Evolutionary conservation across 1,140 invertebrate genomes (phyloP).

Genomic region (Coptotermes formosanus): DNA sequence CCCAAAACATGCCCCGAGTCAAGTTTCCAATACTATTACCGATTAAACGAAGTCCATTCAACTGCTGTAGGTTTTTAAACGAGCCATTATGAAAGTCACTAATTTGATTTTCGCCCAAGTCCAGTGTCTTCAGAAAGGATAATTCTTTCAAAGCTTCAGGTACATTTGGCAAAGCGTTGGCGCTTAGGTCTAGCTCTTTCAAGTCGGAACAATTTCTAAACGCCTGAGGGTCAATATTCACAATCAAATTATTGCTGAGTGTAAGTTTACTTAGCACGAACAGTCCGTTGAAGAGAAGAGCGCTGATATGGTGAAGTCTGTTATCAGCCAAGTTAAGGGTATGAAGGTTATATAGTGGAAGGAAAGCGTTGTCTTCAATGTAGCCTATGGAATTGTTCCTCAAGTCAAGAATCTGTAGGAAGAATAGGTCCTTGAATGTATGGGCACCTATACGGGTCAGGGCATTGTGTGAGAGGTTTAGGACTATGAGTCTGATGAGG

Average conservation of each 20-base stretch:
- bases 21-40: constrained; percentile 86
- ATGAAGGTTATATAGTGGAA: constrained; percentile 82
- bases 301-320: constrained; percentile 73
- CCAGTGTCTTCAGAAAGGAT: constrained; percentile 78
- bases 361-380: constrained; percentile 83
- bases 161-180: constrained; percentile 76
- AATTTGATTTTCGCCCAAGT: constrained; percentile 85
- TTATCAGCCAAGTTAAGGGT: constrained; percentile 84
- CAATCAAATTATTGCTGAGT: constrained; percentile 79
- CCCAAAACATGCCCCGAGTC: constrained; percentile 79
- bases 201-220: constrained; percentile 87
- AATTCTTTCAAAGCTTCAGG: constrained; percentile 80
- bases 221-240: constrained; percentile 76
- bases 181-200: constrained; percentile 85
- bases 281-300: constrained; percentile 79
- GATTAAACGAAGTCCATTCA: constrained; percentile 79
- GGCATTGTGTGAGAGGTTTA: constrained; percentile 82
- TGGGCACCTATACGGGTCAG: constrained; percentile 76
- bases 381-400: constrained; percentile 84
- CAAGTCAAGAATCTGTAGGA: constrained; percentile 82
- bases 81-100: constrained; percentile 74
- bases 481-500: constrained; percentile 76
- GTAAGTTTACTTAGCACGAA: constrained; percentile 81
- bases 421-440: constrained; percentile 84
- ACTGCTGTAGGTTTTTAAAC: constrained; percentile 77